Conservation (phyloP, 2,113 vertebrate species). For the Geothlypis trichas region DNA sequence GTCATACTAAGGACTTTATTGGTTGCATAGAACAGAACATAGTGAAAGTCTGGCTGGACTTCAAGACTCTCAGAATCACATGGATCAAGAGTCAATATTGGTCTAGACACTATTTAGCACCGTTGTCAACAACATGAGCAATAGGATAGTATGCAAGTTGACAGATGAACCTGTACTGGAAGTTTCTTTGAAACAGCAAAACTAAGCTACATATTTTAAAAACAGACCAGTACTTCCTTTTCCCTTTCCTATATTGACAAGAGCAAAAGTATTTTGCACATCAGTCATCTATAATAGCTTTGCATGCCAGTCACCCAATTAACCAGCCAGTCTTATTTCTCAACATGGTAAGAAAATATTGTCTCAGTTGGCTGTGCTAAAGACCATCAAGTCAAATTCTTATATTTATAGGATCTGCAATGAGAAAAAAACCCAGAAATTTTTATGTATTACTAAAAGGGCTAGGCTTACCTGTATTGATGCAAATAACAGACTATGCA, state of each 20-base stretch:
- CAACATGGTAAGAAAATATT: background rate
- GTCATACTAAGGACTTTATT: background rate
- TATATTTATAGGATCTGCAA: background rate
- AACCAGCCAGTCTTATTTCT: background rate
- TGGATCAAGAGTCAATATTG: background rate
- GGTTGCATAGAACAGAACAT: background rate
- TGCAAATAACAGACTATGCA: rapidly evolving
- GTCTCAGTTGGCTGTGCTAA: background rate
- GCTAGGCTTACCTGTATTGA: background rate
- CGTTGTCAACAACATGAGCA: background rate
- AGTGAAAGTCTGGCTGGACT: background rate
- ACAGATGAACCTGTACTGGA: background rate
- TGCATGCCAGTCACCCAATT: background rate
- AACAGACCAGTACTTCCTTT: background rate
- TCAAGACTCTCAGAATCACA: background rate
- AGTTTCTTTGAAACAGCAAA: background rate
- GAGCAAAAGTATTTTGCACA: background rate
- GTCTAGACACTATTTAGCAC: background rate
- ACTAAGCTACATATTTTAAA: background rate
- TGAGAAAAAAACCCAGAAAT: background rate
- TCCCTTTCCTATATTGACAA: background rate
- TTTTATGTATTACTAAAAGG: background rate
- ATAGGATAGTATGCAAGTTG: background rate
- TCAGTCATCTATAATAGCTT: background rate
- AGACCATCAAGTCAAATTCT: background rate